Conservation (phyloP, 2,888 invertebrate genomes). For the Tetragnatha montana region DNA sequence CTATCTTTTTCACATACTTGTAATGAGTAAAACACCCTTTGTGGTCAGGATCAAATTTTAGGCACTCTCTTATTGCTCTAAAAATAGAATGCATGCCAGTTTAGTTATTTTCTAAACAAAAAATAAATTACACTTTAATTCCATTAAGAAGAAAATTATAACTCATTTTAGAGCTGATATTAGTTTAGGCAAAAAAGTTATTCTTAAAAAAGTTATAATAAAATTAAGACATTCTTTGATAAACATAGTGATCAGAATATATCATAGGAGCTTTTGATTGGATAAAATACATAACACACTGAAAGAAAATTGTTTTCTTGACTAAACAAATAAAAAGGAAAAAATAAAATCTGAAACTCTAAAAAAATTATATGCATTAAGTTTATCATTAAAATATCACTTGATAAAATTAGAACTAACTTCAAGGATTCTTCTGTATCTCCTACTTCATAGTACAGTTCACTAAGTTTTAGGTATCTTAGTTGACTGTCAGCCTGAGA, state of each 20-base stretch:
- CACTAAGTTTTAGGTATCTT: constrained; percentile 88
- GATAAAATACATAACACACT: background rate
- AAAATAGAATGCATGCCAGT: constrained; percentile 60
- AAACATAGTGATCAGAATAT: background rate
- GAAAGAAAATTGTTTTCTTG: too few species aligned
- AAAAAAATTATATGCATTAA: too few species aligned
- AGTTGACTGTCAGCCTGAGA: constrained; percentile 93
- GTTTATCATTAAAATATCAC: too few species aligned
- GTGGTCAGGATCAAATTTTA: constrained; percentile 98
- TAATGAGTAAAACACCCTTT: constrained; percentile 96
- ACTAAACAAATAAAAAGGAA: too few species aligned
- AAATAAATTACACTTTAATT: background rate
- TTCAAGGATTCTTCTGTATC: constrained; percentile 92
- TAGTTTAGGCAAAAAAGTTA: too few species aligned
- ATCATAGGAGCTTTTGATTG: background rate
- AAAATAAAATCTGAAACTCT: too few species aligned
- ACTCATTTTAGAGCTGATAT: background rate
- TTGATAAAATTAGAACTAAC: constrained; percentile 77
- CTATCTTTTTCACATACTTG: constrained; percentile 95
- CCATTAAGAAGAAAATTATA: background rate
- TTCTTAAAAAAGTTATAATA: background rate
- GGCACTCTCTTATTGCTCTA: constrained; percentile 95
- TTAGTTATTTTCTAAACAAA: background rate
- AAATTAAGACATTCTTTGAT: too few species aligned
- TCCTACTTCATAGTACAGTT: constrained; percentile 90